phyloP scores from a whole-genome alignment of 2,888 invertebrate genomes.

The Pristionchus fissidentatus region DNA sequence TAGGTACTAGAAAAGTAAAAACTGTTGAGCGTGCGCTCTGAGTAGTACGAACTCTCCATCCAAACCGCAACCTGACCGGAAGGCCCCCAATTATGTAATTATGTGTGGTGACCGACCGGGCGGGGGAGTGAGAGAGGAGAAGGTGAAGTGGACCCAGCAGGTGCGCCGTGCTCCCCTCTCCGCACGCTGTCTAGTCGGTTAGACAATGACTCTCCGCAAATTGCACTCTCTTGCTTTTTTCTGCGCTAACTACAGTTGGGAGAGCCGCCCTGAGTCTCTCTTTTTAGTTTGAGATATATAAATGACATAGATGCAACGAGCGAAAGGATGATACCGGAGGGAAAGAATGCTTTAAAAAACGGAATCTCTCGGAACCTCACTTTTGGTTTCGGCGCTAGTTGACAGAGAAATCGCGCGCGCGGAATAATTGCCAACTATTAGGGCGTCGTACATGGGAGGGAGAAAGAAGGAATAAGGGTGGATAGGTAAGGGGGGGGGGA shows the following conservation, averaged over 20 bases:
- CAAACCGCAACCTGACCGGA: not conserved
- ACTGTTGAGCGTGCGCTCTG: not conserved
- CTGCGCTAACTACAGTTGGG: no score
- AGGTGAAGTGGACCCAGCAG: conserved; percentile 34
- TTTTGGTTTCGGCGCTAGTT: no score
- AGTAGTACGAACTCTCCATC: not conserved
- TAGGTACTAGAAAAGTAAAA: not conserved
- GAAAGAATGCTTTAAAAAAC: no score
- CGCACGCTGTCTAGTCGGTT: not conserved
- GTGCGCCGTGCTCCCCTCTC: not conserved
- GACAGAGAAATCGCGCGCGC: no score
- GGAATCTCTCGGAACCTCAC: no score
- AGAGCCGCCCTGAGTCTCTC: no score
- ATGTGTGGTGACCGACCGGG: no score
- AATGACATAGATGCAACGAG: no score
- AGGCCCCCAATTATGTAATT: not conserved
- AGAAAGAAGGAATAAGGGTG: not conserved
- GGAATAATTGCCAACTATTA: conserved; percentile 40
- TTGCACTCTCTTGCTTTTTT: no score
- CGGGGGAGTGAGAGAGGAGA: not conserved
- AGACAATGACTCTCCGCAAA: not conserved
- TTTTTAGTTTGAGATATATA: no score
- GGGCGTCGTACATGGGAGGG: not conserved
- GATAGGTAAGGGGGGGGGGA: not conserved
- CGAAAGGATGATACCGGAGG: no score